Percentiles rank a stretch among this genome's conserved stretches.
phyloP scores from a whole-genome alignment of 2,888 invertebrate species.

The Tethea ocularis region DNA sequence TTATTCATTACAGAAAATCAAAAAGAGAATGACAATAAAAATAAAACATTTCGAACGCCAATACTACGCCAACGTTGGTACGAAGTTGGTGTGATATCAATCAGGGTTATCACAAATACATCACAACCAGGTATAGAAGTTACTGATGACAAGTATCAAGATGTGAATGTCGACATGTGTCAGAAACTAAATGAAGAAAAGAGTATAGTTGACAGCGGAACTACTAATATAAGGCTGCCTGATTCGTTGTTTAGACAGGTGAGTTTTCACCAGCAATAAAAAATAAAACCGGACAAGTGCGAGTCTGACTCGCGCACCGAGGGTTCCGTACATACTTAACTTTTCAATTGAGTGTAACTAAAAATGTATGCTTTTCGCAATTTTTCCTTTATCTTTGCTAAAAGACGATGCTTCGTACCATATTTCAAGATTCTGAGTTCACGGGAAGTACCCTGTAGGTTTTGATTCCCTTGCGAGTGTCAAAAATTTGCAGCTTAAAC shows the following conservation, averaged over 20 bases:
- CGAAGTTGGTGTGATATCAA: slow-evolving; percentile 76
- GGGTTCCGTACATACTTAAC: too few species aligned
- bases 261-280: slow-evolving; percentile 11
- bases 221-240: slow-evolving; percentile 85
- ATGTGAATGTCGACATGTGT: slow-evolving; percentile 72
- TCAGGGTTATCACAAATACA: slow-evolving; percentile 47
- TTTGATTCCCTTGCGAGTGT: too few species aligned
- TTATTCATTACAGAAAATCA: slow-evolving; percentile 54
- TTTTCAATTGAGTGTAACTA: too few species aligned
- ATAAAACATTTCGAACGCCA: slow-evolving; percentile 66
- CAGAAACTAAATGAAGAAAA: slow-evolving; percentile 83
- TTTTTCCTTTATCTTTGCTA: too few species aligned
- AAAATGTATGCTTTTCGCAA: too few species aligned
- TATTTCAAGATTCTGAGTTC: too few species aligned
- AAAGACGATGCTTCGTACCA: too few species aligned
- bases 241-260: slow-evolving; percentile 70
- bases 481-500: too few species aligned
- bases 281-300: too few species aligned
- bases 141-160: slow-evolving; percentile 17
- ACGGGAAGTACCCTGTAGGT: too few species aligned
- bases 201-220: slow-evolving; percentile 86
- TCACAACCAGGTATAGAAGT: slow-evolving; percentile 20
- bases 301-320: too few species aligned
- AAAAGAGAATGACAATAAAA: slow-evolving; percentile 31
- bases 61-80: slow-evolving; percentile 85